A percentile compares a stretch with the other conserved stretches of the same genome.
These are phyloP conservation scores for Sceloporus tristichus DNA, from an alignment of 2,113 vertebrate species.

Conservation along the genomic window DNA sequence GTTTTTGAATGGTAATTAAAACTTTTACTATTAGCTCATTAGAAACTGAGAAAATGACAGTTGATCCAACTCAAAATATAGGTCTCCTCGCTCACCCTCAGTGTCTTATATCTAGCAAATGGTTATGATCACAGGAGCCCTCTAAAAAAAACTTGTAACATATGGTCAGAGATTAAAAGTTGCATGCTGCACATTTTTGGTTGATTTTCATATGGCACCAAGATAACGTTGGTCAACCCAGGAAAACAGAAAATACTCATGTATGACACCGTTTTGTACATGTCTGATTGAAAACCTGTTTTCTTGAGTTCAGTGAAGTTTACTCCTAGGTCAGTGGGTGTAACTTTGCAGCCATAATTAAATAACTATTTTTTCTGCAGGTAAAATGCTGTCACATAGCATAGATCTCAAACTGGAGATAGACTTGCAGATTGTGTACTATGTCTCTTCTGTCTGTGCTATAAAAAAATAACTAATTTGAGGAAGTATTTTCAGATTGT, in stretches of 20 bases:
- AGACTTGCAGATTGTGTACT: background rate
- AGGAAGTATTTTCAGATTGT: background rate
- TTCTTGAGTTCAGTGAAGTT: background rate
- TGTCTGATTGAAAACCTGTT: background rate
- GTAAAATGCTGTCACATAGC: background rate
- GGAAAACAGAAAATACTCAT: background rate
- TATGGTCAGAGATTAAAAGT: background rate
- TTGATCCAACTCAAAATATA: slow-evolving; percentile 40
- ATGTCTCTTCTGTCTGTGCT: background rate
- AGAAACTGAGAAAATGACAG: slow-evolving; percentile 30
- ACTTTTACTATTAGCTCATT: background rate
- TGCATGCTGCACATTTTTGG: background rate
- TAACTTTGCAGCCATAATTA: background rate
- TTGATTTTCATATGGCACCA: background rate
- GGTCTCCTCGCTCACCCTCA: background rate
- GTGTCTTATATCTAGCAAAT: background rate
- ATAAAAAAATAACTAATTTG: background rate
- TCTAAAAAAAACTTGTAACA: background rate
- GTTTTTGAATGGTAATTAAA: slow-evolving; percentile 49
- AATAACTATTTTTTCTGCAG: background rate
- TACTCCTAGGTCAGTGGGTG: background rate
- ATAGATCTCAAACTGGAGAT: background rate
- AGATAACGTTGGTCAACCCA: background rate
- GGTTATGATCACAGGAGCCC: background rate
- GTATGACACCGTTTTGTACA: background rate